These are phyloP conservation scores for Sinopyrophorus schimmeli DNA, from an alignment of 2,888 invertebrate species.

Conservation along the genomic window DNA sequence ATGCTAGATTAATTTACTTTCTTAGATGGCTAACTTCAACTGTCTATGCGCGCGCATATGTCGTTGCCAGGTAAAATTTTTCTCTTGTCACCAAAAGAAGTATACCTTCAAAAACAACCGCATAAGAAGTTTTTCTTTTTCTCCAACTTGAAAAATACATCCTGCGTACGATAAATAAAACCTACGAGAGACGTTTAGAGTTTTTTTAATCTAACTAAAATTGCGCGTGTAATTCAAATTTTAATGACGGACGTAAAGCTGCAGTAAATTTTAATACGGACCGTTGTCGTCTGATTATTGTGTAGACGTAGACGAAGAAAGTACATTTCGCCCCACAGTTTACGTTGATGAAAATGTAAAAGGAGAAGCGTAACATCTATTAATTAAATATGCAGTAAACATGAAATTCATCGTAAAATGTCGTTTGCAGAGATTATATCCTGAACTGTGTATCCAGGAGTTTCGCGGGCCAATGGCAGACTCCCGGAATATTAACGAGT, in stretches of 20 bases:
- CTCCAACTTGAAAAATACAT: conserved; percentile 6
- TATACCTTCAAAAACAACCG: conserved; percentile 23
- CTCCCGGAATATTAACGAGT: conserved; percentile 47
- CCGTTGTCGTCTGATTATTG: conserved; percentile 25
- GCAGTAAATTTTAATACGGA: conserved; percentile 19
- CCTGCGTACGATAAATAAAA: no score
- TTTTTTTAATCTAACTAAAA: no score
- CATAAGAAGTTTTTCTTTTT: conserved; percentile 3
- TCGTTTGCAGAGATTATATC: conserved; percentile 49
- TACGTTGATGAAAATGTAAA: conserved; percentile 43
- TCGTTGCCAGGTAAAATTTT: no score
- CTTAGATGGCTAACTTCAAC: no score
- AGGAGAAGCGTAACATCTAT: conserved; percentile 42
- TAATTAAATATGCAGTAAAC: conserved; percentile 54
- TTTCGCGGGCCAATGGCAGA: conserved; percentile 40
- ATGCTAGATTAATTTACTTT: no score
- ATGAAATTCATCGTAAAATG: conserved; percentile 52
- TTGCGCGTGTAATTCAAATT: no score
- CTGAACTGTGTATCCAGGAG: conserved; percentile 37
- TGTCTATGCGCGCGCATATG: no score
- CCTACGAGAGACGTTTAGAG: no score
- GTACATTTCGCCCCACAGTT: conserved; percentile 26
- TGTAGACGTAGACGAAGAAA: conserved; percentile 23
- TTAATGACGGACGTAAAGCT: no score
- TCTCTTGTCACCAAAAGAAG: no score